Percentiles rank a stretch among this genome's conserved stretches.
phyloP scores from a whole-genome alignment of 1,140 invertebrate genomes.

The Drepana arcuata region DNA sequence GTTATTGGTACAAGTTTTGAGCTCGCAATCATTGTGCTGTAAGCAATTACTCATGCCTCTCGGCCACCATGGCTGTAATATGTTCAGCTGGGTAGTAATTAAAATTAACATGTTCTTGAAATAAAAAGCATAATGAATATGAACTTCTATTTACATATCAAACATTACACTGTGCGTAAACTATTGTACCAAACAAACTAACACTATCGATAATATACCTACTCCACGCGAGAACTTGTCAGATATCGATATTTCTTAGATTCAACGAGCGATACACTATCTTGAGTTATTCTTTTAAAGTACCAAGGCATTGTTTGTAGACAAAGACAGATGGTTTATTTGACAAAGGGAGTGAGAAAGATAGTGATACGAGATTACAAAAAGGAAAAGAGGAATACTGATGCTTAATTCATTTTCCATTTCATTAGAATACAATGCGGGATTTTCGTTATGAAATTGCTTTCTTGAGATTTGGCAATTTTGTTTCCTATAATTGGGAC shows the following conservation, averaged over 20 bases:
- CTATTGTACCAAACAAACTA: constrained; percentile 1
- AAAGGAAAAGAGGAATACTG: constrained; percentile 15
- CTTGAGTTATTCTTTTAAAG: constrained; percentile 44
- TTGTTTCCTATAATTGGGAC: too few species aligned
- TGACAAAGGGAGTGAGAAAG: constrained; percentile 20
- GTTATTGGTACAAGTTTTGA: too few species aligned
- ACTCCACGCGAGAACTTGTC: constrained; percentile 6
- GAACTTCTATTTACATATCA: not conserved
- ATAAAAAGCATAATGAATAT: not conserved
- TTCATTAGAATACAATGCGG: constrained; percentile 27
- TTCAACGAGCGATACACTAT: constrained; percentile 26
- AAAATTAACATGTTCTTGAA: too few species aligned
- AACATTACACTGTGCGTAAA: not conserved
- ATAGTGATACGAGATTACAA: too few species aligned
- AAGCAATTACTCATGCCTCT: too few species aligned
- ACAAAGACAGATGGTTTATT: constrained; percentile 39
- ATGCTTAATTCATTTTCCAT: constrained; percentile 38
- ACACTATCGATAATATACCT: constrained; percentile 8
- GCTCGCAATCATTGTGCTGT: too few species aligned
- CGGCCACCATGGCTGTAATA: too few species aligned
- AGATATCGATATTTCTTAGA: constrained; percentile 27
- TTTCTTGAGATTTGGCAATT: not conserved
- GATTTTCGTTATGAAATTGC: constrained; percentile 17
- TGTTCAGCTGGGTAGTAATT: too few species aligned
- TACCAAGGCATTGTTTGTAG: constrained; percentile 62